phyloP scores from a whole-genome alignment of 1,140 invertebrate genomes.

The Zaprionus ghesquierei region DNA sequence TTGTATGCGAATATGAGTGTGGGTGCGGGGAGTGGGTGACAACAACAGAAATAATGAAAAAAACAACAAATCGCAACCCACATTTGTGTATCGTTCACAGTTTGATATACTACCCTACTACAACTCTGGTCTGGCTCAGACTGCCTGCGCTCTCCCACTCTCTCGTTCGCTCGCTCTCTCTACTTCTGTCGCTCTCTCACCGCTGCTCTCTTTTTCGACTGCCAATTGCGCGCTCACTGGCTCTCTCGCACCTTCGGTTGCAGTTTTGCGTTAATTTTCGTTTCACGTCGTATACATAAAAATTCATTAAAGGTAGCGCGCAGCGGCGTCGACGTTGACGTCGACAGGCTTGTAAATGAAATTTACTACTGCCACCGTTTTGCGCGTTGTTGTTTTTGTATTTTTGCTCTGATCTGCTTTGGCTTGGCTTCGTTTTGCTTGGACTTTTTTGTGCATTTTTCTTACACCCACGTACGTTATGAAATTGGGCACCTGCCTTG shows the following conservation, averaged over 20 bases:
- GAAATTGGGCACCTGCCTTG: constrained; percentile 58
- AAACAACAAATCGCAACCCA: constrained; percentile 59
- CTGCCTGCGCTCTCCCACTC: constrained; percentile 11
- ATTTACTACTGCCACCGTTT: constrained; percentile 78
- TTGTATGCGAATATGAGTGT: constrained; percentile 9
- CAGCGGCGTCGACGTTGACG: constrained; percentile 7
- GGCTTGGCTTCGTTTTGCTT: constrained; percentile 2
- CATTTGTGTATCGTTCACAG: constrained; percentile 62
- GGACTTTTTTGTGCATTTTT: constrained; percentile 17
- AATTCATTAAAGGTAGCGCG: constrained; percentile 69
- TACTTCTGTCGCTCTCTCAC: background rate
- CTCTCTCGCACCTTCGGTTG: constrained; percentile 47
- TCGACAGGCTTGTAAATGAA: constrained; percentile 66
- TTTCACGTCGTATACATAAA: constrained; percentile 76
- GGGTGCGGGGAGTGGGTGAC: constrained; percentile 22
- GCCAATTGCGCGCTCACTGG: constrained; percentile 7
- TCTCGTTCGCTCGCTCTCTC: background rate
- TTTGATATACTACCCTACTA: constrained; percentile 80
- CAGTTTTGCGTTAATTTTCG: constrained; percentile 56
- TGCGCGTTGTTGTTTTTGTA: constrained; percentile 46
- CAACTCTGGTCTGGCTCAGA: constrained; percentile 28
- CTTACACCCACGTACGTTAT: constrained; percentile 43
- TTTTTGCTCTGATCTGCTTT: constrained; percentile 3
- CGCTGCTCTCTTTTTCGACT: background rate
- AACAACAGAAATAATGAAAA: constrained; percentile 19